Base-by-base conservation (phyloP, 2,797 vertebrate species). In the Eremophila alpestris region DNA sequence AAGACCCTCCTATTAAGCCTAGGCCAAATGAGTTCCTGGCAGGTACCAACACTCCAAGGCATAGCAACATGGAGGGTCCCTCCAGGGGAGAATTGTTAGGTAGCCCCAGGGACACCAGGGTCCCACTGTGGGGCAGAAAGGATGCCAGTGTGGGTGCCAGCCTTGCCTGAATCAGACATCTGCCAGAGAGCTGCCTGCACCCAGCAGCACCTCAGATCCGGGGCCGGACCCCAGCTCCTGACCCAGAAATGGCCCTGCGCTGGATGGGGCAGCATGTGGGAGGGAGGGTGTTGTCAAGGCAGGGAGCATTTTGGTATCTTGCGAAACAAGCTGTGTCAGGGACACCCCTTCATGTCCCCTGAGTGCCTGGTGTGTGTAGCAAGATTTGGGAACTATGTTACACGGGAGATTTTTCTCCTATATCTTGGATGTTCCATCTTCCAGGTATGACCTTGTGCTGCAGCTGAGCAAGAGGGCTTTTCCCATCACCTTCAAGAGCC, bases 311-410 rank as follows among this genome's bases (percentile, higher is more conserved):
- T 24, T 36, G 56, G 16, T 40, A 7, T 65, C 46, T 38, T 0
- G 0, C 16, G 75, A 52, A 70, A 5, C 1, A 4, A 52, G 32
- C 46, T 21, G 6, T 3, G 2, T 3, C 23, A 71, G 52, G 16
- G 38, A 18, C 77, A 43, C 5, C 22, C 26, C 15, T 48, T 20
- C 0, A 0, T 7, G 11, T 38, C 19, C 0, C 0, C 10, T 0
- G 1, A 21, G 32, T 0, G 0, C 20, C 45, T 20, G 54, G 13
- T 7, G 54, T 13, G 48, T 59, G 32, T 13, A 15, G 40, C 20
- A 5, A 32, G 30, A 7, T 41, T 9, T 85, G 60, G 54, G 59
- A 30, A 6, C 20, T 9, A 7, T 17, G 17, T 58, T 23, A 58
- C 0, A 1, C 6, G 0, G 18, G 10, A 75, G 41, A 23, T n/a